phyloP scores from a whole-genome alignment of 2,888 invertebrate species.

The Hydrotaea diabolus region DNA sequence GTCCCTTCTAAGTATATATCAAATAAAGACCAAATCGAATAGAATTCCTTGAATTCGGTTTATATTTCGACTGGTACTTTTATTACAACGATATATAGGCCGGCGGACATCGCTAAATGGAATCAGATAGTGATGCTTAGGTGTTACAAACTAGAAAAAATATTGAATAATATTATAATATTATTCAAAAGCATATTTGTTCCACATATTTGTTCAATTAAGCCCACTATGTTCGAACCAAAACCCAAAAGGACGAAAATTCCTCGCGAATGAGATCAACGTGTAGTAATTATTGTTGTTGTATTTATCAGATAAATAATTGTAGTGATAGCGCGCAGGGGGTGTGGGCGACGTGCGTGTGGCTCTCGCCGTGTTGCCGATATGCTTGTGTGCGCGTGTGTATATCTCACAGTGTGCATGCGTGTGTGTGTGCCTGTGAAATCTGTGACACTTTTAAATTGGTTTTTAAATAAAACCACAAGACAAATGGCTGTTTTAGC shows the following conservation, averaged over 20 bases:
- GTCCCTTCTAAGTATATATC: too few relatives aligned
- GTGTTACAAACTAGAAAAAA: too few relatives aligned
- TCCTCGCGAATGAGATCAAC: conserved; percentile 16
- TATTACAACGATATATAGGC: too few relatives aligned
- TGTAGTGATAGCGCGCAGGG: conserved; percentile 43
- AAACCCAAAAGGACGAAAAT: neutral
- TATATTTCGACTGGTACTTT: too few relatives aligned
- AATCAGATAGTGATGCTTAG: too few relatives aligned
- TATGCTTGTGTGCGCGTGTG: neutral
- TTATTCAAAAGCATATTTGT: too few relatives aligned
- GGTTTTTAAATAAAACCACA: conserved; percentile 64
- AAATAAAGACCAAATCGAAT: too few relatives aligned
- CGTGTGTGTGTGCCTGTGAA: conserved; percentile 29
- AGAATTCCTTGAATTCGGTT: too few relatives aligned
- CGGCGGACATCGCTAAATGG: too few relatives aligned
- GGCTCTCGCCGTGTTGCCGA: neutral
- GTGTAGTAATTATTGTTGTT: neutral
- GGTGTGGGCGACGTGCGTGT: neutral
- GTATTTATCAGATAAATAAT: conserved; percentile 14
- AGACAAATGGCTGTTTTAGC: conserved; percentile 55
- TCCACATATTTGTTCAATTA: neutral
- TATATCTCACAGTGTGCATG: neutral
- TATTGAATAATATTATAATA: too few relatives aligned
- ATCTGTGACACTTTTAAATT: conserved; percentile 64
- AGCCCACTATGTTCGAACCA: neutral